A percentile compares a stretch with the other conserved stretches of the same genome.
Conservation (phyloP, 35 echinoderm and acorn worm species). For the Ptychodera flava region DNA sequence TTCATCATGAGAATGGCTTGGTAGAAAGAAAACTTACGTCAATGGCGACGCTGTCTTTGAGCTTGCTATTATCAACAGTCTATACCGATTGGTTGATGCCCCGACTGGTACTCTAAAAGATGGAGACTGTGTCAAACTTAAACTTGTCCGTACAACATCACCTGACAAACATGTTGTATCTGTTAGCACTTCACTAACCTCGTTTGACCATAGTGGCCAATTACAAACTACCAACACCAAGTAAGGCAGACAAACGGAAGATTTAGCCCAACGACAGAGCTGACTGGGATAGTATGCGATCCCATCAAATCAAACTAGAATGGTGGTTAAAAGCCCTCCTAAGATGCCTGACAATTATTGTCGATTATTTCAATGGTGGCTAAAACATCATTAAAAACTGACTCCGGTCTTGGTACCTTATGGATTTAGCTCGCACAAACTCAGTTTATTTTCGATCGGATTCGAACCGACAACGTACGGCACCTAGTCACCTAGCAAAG, state of each 20-base stretch:
- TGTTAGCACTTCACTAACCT: slow-evolving; percentile 2
- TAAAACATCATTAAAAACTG: too few relatives aligned
- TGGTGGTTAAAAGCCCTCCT: too few relatives aligned
- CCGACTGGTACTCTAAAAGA: slow-evolving; percentile 11
- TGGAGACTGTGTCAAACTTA: slow-evolving; percentile 1
- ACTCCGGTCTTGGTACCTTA: too few relatives aligned
- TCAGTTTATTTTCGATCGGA: too few relatives aligned
- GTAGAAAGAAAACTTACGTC: slow-evolving; percentile 12
- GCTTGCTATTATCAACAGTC: slow-evolving; percentile 9
- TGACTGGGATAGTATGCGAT: too few relatives aligned
- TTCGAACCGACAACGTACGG: too few relatives aligned
- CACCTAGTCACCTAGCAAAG: too few relatives aligned
- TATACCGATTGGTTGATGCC: slow-evolving; percentile 8
- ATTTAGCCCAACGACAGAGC: too few relatives aligned
- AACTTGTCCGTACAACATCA: slow-evolving; percentile 15
- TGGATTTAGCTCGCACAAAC: too few relatives aligned
- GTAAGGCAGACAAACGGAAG: slow-evolving; percentile 5
- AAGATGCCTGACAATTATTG: too few relatives aligned
- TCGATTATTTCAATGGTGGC: too few relatives aligned
- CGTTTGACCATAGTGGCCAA: background rate
- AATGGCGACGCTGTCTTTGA: background rate
- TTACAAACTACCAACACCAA: slow-evolving; percentile 8
- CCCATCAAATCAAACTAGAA: too few relatives aligned
- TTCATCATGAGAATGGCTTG: slow-evolving; percentile 25
- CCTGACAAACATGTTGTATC: slow-evolving; percentile 3